Evolutionary conservation across 2,797 vertebrate genomes (phyloP).

Genomic region (Discoglossus pictus): DNA sequence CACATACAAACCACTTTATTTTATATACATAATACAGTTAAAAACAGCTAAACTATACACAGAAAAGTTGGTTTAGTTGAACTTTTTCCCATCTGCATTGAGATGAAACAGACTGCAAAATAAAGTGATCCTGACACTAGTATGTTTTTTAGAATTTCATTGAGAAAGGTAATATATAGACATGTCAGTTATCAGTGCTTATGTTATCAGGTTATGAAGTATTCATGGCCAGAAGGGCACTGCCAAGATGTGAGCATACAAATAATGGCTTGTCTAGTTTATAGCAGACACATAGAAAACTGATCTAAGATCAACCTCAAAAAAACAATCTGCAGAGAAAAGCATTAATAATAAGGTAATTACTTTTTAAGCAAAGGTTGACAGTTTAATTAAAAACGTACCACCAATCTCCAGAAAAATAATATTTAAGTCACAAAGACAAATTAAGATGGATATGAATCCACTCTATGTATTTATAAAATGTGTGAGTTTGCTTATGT

Average conservation of each 20-base stretch:
- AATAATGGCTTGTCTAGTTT: conserved; percentile 29
- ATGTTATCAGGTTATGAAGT: conserved; percentile 26
- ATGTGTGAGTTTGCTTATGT: too few species aligned
- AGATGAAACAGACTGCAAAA: too few species aligned
- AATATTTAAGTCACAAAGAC: too few species aligned
- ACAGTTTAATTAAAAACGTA: conserved; percentile 27
- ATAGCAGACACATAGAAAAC: conserved; percentile 2
- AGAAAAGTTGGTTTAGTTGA: too few species aligned
- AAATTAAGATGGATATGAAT: too few species aligned
- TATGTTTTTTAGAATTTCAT: conserved; percentile 17
- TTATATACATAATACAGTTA: too few species aligned
- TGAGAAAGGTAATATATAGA: conserved; percentile 23
- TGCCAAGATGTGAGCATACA: conserved; percentile 19
- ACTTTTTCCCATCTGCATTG: too few species aligned
- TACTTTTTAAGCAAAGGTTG: conserved; percentile 17
- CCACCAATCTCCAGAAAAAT: too few species aligned
- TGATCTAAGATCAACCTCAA: conserved; percentile 15
- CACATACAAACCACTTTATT: too few species aligned
- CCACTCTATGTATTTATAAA: too few species aligned
- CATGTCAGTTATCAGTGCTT: conserved; percentile 28
- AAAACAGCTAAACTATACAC: too few species aligned
- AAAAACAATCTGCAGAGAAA: conserved; percentile 11
- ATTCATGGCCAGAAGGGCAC: conserved; percentile 22
- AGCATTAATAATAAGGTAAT: conserved; percentile 21
- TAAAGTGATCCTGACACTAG: conserved; percentile 14